Base-by-base conservation (phyloP, 1,140 invertebrate genomes). In the Sipha flava region DNA sequence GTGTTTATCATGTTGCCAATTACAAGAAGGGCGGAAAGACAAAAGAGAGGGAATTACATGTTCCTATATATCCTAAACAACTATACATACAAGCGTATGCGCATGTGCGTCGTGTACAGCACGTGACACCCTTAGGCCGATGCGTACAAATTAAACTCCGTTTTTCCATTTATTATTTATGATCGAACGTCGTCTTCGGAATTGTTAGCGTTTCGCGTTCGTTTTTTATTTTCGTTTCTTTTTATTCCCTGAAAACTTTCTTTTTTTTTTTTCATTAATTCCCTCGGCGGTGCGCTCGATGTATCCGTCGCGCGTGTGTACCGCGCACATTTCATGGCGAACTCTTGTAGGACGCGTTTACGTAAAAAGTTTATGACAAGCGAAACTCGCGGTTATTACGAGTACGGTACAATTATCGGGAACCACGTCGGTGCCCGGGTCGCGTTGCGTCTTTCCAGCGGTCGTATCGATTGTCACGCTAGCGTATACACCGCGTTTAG, bases 101-200 rank as follows among this genome's bases (percentile, higher is more conserved):
- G 18, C 26, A 52, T 34, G 23, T 73, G 29, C 23, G 14, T 40
- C 21, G 40, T 16, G 23, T 75, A 18, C n/a, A 77, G 73, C 73
- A 77, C 73, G 73, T 77, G 73, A 77, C 73, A 77, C 73, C 73
- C 73, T 77, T 26, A 29, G 73, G 73, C 73, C 73, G 73, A 77
- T 59, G n/a, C n/a, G 73, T 26, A 59, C 73, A 77, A 77, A 77
- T 77, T 77, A 77, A 77, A 77, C 34, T 77, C 52, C 34, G 29
- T 26, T 77, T 77, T 77, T 77, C 73, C 73, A 77, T 77, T 77
- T 77, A 57, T 77, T 77, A 77, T 77, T 77, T 77, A 77, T 18
- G 73, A 37, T 31, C 73, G 49, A 57, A 54, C 73, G 49, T 77
- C 73, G 47, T 77, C 73, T 77, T 77, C 52, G 21, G 52, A 23